Evolutionary conservation across 2,113 vertebrate species (phyloP).

Genomic region (human (Homo sapiens)): DNA sequence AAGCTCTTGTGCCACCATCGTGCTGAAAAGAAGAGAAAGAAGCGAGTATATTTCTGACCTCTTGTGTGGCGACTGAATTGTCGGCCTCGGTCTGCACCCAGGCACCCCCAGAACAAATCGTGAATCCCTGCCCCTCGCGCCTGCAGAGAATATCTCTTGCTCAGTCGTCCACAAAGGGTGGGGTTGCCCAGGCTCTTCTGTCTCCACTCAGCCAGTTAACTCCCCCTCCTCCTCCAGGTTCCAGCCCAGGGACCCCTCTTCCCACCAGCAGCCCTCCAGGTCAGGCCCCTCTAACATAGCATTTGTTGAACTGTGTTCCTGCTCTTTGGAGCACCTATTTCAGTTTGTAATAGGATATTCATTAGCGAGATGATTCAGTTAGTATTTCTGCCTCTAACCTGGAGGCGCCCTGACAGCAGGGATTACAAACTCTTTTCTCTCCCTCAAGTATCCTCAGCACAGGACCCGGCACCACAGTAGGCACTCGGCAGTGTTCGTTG

Average conservation of each 20-base stretch:
- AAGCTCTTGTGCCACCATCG: neutral
- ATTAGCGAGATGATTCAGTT: neutral
- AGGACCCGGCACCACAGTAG: neutral
- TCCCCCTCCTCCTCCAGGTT: too few species aligned
- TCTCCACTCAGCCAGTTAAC: neutral
- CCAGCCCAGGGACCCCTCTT: neutral
- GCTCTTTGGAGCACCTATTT: neutral
- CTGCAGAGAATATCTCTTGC: neutral
- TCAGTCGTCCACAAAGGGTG: neutral
- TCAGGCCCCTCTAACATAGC: neutral
- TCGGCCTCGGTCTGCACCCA: accelerated
- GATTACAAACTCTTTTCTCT: neutral
- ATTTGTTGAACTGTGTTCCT: neutral
- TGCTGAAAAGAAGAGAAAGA: neutral
- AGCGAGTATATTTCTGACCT: neutral
- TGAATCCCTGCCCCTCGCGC: neutral
- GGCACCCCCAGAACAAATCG: neutral
- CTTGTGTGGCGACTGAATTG: neutral
- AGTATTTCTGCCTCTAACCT: neutral
- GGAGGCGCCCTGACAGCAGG: neutral
- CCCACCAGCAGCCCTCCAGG: neutral
- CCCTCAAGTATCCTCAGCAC: neutral
- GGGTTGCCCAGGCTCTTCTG: accelerated
- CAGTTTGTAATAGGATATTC: neutral
- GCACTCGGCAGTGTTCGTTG: neutral